Evolutionary conservation across 2,797 vertebrate genomes (phyloP).

Genomic region (Pangasius sanitwongsei): DNA sequence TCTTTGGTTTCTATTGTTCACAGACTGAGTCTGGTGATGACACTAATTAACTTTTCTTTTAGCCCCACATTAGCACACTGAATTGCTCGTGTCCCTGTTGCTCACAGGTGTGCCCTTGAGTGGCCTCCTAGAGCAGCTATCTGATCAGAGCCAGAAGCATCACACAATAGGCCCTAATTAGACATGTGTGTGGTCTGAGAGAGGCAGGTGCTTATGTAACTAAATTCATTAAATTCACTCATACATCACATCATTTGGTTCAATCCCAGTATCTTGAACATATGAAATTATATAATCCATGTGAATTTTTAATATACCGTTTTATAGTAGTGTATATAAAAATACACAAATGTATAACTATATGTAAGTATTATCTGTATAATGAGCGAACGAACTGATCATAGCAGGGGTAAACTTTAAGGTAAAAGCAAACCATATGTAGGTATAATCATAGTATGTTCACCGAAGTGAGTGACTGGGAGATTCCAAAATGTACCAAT

Average conservation of each 20-base stretch:
- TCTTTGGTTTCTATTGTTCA: conserved; percentile 29
- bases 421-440: not conserved
- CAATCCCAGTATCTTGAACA: not conserved
- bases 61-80: conserved; percentile 42
- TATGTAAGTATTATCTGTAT: not conserved
- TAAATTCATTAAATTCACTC: not conserved
- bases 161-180: conserved; percentile 57
- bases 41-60: conserved; percentile 53
- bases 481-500: not conserved
- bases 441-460: not conserved
- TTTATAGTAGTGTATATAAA: not conserved
- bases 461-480: not conserved
- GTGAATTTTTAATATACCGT: not conserved
- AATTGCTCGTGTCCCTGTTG: conserved; percentile 31
- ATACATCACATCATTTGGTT: conserved; percentile 25
- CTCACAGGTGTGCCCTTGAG: conserved; percentile 53
- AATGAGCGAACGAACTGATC: not conserved
- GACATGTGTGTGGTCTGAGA: conserved; percentile 22
- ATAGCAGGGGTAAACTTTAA: not conserved
- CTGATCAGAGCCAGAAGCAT: conserved; percentile 44
- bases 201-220: conserved; percentile 11
- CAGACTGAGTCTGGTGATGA: conserved; percentile 40
- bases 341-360: not conserved
- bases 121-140: conserved; percentile 33
- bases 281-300: not conserved